Evolutionary conservation across 2,113 vertebrate species (phyloP).

Genomic region (Echinops telfairi): DNA sequence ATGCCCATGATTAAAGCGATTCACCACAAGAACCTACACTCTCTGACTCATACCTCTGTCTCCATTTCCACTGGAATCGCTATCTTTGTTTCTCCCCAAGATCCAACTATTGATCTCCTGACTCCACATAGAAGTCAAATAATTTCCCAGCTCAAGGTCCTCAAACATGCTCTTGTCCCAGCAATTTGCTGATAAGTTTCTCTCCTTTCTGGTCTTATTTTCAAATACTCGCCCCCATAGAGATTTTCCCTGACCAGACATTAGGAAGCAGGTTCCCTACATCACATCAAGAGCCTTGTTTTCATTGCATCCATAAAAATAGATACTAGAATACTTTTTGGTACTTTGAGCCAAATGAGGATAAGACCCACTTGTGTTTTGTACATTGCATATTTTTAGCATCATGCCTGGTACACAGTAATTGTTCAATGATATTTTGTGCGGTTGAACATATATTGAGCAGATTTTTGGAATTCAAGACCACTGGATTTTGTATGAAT

Average conservation of each 20-base stretch:
- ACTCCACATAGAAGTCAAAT: not conserved
- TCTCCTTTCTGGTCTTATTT: slow-evolving; percentile 5
- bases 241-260: not conserved
- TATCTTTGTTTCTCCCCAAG: slow-evolving; percentile 13
- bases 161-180: not conserved
- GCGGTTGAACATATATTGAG: slow-evolving; percentile 9
- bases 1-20: not conserved
- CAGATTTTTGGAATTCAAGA: not conserved
- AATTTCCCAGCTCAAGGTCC: not conserved
- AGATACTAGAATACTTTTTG: not conserved
- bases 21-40: not conserved
- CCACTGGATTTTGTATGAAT: not conserved
- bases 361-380: not conserved
- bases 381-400: not conserved
- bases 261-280: not conserved
- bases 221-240: not conserved
- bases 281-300: not conserved
- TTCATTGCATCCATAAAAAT: not conserved
- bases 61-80: not conserved
- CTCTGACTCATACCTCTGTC: not conserved
- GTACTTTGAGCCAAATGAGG: not conserved
- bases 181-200: not conserved
- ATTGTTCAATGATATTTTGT: not conserved
- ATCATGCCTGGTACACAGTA: not conserved
- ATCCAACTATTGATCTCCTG: not conserved